phyloP scores from a whole-genome alignment of 2,113 vertebrate species.

The Phalacrocorax pelagicus region DNA sequence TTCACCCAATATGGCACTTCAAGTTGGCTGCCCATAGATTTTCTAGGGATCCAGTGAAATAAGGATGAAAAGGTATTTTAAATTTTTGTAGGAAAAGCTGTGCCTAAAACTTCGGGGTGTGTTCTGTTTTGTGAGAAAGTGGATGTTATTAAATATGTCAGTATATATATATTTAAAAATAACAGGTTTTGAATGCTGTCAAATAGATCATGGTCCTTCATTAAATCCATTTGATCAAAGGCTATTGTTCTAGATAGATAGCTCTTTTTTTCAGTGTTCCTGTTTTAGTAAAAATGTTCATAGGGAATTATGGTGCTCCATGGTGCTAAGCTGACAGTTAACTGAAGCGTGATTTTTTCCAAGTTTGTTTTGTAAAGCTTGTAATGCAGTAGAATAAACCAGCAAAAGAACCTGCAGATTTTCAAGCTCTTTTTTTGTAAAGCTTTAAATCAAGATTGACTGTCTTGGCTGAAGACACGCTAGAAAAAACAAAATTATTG shows the following conservation, averaged over 20 bases:
- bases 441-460: background rate
- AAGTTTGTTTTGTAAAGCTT: background rate
- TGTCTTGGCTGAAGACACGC: background rate
- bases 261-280: background rate
- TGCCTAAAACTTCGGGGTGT: background rate
- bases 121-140: background rate
- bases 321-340: background rate
- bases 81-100: background rate
- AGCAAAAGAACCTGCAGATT: background rate
- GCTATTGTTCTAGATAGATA: background rate
- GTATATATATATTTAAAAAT: background rate
- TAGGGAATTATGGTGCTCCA: background rate
- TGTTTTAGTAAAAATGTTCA: background rate
- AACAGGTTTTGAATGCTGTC: conserved; percentile 40
- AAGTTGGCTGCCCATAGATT: background rate
- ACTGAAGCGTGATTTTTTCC: background rate
- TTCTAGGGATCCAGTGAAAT: background rate
- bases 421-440: background rate
- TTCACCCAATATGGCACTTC: background rate
- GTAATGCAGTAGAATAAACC: background rate
- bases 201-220: background rate
- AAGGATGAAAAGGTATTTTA: background rate
- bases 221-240: conserved; percentile 4
- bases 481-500: background rate
- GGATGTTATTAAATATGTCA: conserved; percentile 13